Base-by-base conservation (phyloP, 1,140 invertebrate species). In the Zaprionus kolodkinae region DNA sequence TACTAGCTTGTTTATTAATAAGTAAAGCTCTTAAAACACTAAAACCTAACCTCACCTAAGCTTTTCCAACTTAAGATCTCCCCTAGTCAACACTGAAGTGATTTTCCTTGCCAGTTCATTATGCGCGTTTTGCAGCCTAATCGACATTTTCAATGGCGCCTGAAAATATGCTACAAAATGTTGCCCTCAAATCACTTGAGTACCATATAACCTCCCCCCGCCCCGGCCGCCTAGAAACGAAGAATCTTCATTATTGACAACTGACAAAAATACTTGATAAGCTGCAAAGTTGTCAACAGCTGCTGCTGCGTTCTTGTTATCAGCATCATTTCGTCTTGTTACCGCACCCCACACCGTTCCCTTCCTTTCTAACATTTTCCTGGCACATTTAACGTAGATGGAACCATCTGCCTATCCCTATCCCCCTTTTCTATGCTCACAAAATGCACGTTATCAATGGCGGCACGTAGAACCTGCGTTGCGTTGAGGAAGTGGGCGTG, bases 381-480 rank as follows among this genome's bases (percentile, higher is more conserved):
- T 43, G 17, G 50, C 50, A 63, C 62, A 72, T 50, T 72, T 56
- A 56, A 35, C 38, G 62, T 38, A 56, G 63, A 64, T 70, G 38
- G 50, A 9, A 11, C 5, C 1, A 21, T 17, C 10, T 21, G 17
- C 45, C n/a, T 1, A 10, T 50, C 45, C 45, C 17, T 3, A 9
- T 3, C 7, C 9, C 11, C 10, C 9, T 0, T 68, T 73, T 73
- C 68, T 73, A 36, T 76, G 55, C 64, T 56, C 59, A 66, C 62
- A 66, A 76, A 76, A 66, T 65, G 48, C 30, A 72, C 73, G 69
- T 76, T 76, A 76, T 76, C 74, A 72, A 52, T 72, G 69, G 69
- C 52, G 61, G 56, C 63, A 66, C 74, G 70, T 72, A 72, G 55
- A 33, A 11, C 21, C 21, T 21, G 21, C 21, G 21, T 21, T 43